Percentiles rank a stretch among this genome's conserved stretches.
Evolutionary conservation across 2,888 invertebrate species (phyloP).

Genomic region (Cyaniris semiargus): DNA sequence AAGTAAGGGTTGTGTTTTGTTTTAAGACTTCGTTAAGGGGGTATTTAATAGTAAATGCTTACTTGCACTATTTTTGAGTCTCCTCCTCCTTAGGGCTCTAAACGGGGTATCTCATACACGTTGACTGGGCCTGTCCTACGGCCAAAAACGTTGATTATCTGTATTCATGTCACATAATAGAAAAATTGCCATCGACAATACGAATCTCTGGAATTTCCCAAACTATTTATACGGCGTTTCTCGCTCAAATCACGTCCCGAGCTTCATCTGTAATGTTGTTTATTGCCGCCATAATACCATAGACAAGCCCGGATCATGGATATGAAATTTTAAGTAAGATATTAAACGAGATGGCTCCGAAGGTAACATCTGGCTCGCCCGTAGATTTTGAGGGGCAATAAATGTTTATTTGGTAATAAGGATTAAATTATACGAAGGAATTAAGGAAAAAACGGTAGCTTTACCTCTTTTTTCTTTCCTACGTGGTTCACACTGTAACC

Average conservation of each 20-base stretch:
- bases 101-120: not conserved
- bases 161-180: conserved; percentile 32
- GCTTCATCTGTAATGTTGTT: conserved; percentile 43
- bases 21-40: not conserved
- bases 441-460: not conserved
- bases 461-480: too few species aligned
- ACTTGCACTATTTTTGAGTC: not conserved
- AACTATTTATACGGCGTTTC: conserved; percentile 56
- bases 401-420: conserved; percentile 1
- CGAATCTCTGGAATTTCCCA: conserved; percentile 37
- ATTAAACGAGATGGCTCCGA: conserved; percentile 2
- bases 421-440: not conserved
- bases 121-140: not conserved
- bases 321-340: conserved; percentile 30
- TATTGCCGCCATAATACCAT: conserved; percentile 26
- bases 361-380: not conserved
- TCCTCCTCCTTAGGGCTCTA: too few species aligned
- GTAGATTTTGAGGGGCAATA: not conserved
- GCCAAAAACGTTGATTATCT: not conserved
- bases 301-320: conserved; percentile 19
- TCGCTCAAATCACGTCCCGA: conserved; percentile 58
- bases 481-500: too few species aligned
- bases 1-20: not conserved
- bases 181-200: conserved; percentile 31
- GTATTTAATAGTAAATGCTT: too few species aligned